Conservation (phyloP, 2,113 vertebrate species). For the Brachionichthys hirsutus region DNA sequence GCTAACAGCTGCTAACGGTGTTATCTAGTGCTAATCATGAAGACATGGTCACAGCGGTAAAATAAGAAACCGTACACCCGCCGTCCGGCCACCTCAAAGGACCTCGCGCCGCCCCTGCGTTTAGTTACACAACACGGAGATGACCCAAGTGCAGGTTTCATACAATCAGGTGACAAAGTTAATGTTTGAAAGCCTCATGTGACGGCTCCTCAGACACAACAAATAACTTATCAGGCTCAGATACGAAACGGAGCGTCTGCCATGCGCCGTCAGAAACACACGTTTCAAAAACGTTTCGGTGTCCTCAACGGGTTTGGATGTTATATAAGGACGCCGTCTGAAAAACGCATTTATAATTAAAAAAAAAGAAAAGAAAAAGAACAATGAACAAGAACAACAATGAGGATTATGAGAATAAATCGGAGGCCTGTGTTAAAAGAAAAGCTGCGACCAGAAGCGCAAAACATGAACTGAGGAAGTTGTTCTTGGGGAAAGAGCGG, state of each 20-base stretch:
- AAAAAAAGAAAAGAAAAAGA: no score
- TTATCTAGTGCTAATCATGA: no score
- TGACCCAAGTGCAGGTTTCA: conserved; percentile 24
- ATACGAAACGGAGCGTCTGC: conserved; percentile 3
- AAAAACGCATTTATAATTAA: no score
- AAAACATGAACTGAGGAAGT: no score
- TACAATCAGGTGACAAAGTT: conserved; percentile 3
- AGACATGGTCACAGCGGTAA: no score
- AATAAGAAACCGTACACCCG: conserved; percentile 5
- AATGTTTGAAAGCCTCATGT: conserved; percentile 4
- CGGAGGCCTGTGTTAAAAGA: no score
- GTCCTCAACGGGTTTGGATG: conserved; percentile 7
- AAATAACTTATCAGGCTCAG: conserved; percentile 16
- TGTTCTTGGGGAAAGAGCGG: no score
- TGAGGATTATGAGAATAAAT: no score
- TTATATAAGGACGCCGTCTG: not conserved
- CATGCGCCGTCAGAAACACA: not conserved
- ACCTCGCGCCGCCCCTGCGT: conserved; percentile 10
- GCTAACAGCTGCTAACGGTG: no score
- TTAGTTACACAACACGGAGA: conserved; percentile 30
- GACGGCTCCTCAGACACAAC: conserved; percentile 12
- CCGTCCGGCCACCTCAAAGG: not conserved
- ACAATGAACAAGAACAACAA: no score
- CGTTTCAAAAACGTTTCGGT: not conserved
- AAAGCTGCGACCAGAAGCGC: no score